Evolutionary conservation across 1,140 invertebrate species (phyloP).

Genomic region (Drosophila ironensis): DNA sequence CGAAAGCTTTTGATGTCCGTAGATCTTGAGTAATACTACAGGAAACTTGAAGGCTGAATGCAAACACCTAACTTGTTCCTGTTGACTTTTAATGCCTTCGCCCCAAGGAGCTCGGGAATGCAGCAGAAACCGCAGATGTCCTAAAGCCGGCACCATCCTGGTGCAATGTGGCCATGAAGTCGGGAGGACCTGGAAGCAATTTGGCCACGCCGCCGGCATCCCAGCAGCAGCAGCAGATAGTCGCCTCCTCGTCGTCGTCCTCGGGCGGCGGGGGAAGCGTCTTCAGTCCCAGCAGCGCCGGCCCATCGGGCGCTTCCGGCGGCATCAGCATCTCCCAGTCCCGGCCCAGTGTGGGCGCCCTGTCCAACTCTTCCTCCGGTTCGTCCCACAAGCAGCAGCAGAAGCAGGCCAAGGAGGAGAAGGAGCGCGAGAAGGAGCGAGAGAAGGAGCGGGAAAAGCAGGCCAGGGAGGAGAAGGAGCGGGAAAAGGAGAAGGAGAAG

Average conservation of each 20-base stretch:
- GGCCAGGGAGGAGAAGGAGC: conserved; percentile 6
- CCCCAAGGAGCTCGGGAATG: conserved; percentile 51
- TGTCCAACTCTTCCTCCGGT: conserved; percentile 73
- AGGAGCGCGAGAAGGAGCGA: conserved; percentile 30
- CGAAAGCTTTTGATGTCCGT: conserved; percentile 57
- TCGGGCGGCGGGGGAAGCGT: conserved; percentile 72
- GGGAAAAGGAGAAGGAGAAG: conserved; percentile 18
- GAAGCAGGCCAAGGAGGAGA: conserved; percentile 38
- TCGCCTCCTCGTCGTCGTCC: conserved; percentile 71
- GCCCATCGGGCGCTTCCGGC: conserved; percentile 22
- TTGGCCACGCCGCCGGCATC: conserved; percentile 41
- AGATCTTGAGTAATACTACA: not conserved
- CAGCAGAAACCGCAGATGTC: conserved; percentile 57
- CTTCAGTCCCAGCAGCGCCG: conserved; percentile 56
- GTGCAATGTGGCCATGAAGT: conserved; percentile 76
- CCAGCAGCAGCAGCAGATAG: conserved; percentile 58
- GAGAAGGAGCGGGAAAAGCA: conserved; percentile 30
- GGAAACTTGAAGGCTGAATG: no score
- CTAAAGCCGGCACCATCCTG: conserved; percentile 80
- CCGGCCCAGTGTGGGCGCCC: conserved; percentile 72
- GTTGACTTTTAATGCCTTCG: no score
- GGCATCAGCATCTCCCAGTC: conserved; percentile 63
- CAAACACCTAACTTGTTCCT: not conserved
- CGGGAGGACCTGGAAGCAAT: conserved; percentile 34
- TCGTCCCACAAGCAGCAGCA: conserved; percentile 65